Base-by-base conservation (phyloP, 2,888 invertebrate genomes). In the Nezara viridula region DNA sequence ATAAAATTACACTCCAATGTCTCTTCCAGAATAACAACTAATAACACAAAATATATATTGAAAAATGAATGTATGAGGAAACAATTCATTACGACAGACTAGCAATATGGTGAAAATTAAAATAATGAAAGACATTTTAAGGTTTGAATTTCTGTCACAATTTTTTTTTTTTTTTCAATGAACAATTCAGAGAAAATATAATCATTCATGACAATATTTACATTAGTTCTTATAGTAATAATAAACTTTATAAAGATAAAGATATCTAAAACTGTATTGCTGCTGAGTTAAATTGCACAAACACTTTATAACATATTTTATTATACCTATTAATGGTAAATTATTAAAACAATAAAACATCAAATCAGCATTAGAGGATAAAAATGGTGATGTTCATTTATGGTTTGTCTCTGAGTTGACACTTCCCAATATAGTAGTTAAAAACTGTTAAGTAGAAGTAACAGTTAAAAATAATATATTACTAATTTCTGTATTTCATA, bases 101-200 rank as follows among this genome's bases (percentile, higher is more conserved):
- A 81, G 81, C 81, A 81, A 47, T 44, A 44, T n/a, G n/a, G 44
- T 81, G 44, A 37, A 81, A 81, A 81, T 81, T 44, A 81, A 81
- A 44, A 47, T 81, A 81, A 81, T 81, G 81, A 81, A 81, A 81
- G 81, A 81, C 81, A 81, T 73, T 73, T 73, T 37, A 73, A 73
- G 19, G 66, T 73, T 73, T 73, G 32, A 37, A 73, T 37, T 27
- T 66, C 66, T 73, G 66, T 37, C 66, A 73, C 66, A 60, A 27
- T 60, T 27, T 27, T 60, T 27, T 60, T 60, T 14, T n/a, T 55
- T 55, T 37, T 37, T 37, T 73, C 37, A 73, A 73, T 32, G 16
- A 73, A 73, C 37, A 32, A 73, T 37, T 73, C 66, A 73, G 37
- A 73, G 66, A 73, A 73, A 73, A 73, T 73, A 73, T 37, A 37